Percentiles rank a stretch among this genome's conserved stretches.
phyloP scores from a whole-genome alignment of 2,113 vertebrate genomes.

The Lonchura striata region DNA sequence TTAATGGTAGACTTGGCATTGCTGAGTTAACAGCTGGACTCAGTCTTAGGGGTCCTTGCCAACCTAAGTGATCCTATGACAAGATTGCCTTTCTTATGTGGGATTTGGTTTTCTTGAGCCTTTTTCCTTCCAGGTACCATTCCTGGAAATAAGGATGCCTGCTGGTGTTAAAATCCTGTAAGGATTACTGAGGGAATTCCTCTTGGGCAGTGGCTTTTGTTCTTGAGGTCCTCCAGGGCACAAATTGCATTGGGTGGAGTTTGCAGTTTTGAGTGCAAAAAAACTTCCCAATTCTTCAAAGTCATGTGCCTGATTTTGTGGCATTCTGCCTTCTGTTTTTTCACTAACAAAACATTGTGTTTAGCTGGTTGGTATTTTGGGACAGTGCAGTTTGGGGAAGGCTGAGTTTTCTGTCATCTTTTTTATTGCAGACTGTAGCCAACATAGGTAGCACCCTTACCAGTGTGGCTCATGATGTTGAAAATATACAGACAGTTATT shows the following conservation, averaged over 20 bases:
- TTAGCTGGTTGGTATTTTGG: not conserved
- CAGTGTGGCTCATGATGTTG: constrained; percentile 91
- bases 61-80: not conserved
- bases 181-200: not conserved
- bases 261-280: not conserved
- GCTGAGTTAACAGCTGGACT: not conserved
- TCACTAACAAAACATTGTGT: not conserved
- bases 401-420: not conserved
- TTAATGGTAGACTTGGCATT: not conserved
- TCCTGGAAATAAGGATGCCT: not conserved
- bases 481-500: constrained; percentile 83
- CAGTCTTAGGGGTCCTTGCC: not conserved
- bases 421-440: constrained; percentile 86
- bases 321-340: not conserved
- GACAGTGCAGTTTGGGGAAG: not conserved
- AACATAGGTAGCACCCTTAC: constrained; percentile 93
- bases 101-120: not conserved
- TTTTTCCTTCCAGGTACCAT: not conserved
- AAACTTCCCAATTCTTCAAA: not conserved
- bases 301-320: rapidly evolving
- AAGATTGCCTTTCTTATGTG: not conserved
- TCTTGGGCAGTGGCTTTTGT: not conserved
- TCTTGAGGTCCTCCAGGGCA: not conserved
- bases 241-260: not conserved
- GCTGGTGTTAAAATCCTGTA: not conserved